Base-by-base conservation (phyloP, 2,797 vertebrate species). In the Rhinella marina region DNA sequence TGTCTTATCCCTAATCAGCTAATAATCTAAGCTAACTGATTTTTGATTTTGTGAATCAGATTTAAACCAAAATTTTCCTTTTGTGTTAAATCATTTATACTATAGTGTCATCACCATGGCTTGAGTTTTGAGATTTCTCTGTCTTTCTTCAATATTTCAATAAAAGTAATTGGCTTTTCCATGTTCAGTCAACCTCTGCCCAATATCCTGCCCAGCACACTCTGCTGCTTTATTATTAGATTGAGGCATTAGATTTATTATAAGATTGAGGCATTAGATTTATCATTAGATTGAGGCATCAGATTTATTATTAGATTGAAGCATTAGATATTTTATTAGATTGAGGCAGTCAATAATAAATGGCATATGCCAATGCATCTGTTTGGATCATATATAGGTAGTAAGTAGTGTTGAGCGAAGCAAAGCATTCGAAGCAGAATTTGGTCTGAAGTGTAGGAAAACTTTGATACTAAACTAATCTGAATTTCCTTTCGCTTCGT, bases 131-230 rank as follows among this genome's bases (percentile, higher is more conserved):
- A 32, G 68, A 32, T 70, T 32, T 29, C 0, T 7, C 1, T 8
- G 27, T 17, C 25, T 29, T 32, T 72, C 32, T 21, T 32, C 14
- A 4, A 13, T 1, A 5, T 48, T 25, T 73, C 10, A 21, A 3
- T 48, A 21, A 3, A 48, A n/a, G 11, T 50, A 52, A n/a, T 4
- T 5, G 11, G 16, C 19, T 23, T 48, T 21, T 41, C 70, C 21
- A 72, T 17, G 21, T 17, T 23, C 17, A 41, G 54, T 59, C 48
- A 32, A 83, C 54, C 70, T 75, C 73, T 52, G 73, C n/a, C 62
- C 62, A 25, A 17, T 12, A 17, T 82, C 54, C 48, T 82, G 62
- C 29, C 52, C 82, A 75, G 82, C 82, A 84, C 56, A 75, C 82
- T 84, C 70, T 59, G 29, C 54, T 75, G 68, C 68, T 25, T 32